Evolutionary conservation across 2,888 invertebrate species (phyloP).

Genomic region (Fissipunctia ypsillon): DNA sequence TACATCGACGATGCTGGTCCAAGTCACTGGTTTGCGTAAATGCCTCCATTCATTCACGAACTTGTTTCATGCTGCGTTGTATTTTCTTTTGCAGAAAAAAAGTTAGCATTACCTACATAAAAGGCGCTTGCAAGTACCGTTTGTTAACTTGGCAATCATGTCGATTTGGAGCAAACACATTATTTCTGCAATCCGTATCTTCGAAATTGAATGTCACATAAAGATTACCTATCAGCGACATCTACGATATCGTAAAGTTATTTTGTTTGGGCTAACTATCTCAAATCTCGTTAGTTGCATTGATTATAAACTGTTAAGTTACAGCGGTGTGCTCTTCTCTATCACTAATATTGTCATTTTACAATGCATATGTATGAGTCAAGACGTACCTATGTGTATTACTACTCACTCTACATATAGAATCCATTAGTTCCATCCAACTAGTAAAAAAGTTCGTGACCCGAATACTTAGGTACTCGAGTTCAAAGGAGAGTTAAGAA

Average conservation of each 20-base stretch:
- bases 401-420: background rate
- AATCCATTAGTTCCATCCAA: slow-evolving; percentile 29
- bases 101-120: background rate
- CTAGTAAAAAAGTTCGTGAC: slow-evolving; percentile 36
- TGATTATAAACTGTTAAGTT: background rate
- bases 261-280: background rate
- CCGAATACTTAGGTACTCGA: slow-evolving; percentile 19
- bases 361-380: background rate
- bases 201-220: slow-evolving; percentile 3
- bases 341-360: background rate
- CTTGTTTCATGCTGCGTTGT: slow-evolving; percentile 34
- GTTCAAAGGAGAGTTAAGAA: slow-evolving; percentile 46
- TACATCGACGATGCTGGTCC: slow-evolving; percentile 37
- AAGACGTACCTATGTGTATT: background rate
- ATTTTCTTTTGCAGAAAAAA: slow-evolving; percentile 3
- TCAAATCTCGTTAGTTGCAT: background rate
- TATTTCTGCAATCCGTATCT: background rate
- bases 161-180: background rate
- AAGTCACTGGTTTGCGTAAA: slow-evolving; percentile 58
- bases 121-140: slow-evolving; percentile 3
- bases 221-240: background rate
- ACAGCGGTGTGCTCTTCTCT: background rate
- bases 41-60: slow-evolving; percentile 61
- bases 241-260: background rate
- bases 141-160: background rate